These are phyloP conservation scores for Pempheris klunzingeri DNA, from an alignment of 2,797 vertebrate genomes.

Conservation along the genomic window DNA sequence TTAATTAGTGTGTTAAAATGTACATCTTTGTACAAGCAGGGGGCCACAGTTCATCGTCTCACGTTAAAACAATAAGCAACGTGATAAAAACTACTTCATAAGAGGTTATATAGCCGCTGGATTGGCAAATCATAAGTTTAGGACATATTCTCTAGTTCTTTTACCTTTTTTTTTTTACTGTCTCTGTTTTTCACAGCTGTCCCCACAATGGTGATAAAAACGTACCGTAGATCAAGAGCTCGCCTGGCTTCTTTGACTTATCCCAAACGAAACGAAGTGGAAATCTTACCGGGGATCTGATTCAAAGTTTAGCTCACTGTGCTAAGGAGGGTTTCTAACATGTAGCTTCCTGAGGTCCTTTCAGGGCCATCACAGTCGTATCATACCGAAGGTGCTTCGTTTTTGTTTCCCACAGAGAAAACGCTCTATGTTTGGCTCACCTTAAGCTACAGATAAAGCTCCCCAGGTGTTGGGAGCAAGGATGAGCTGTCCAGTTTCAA, in stretches of 20 bases:
- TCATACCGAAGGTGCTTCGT: slow-evolving; percentile 13
- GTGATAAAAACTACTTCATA: slow-evolving; percentile 4
- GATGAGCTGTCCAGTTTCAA: slow-evolving; percentile 28
- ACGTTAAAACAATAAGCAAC: slow-evolving; percentile 19
- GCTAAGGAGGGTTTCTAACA: not conserved
- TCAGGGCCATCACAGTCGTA: not conserved
- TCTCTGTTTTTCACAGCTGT: slow-evolving; percentile 1
- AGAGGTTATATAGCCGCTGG: slow-evolving; percentile 36
- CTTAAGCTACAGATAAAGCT: slow-evolving; percentile 3
- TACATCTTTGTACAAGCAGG: slow-evolving; percentile 68
- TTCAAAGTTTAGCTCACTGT: slow-evolving; percentile 19
- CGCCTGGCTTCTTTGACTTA: not conserved
- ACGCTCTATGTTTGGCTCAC: not conserved
- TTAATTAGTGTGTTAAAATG: slow-evolving; percentile 53
- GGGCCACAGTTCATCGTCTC: slow-evolving; percentile 4
- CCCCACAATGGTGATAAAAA: slow-evolving; percentile 1
- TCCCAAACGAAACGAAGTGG: not conserved
- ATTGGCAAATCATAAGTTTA: slow-evolving; percentile 43
- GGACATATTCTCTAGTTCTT: not conserved
- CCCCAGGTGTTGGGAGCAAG: not conserved
- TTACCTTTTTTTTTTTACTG: not conserved
- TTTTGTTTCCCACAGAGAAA: not conserved
- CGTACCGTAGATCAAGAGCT: slow-evolving; percentile 37
- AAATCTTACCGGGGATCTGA: not conserved
- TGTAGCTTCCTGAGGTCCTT: slow-evolving; percentile 8